Evolutionary conservation across 2,113 vertebrate genomes (phyloP).

Genomic region (Fulmarus glacialis): DNA sequence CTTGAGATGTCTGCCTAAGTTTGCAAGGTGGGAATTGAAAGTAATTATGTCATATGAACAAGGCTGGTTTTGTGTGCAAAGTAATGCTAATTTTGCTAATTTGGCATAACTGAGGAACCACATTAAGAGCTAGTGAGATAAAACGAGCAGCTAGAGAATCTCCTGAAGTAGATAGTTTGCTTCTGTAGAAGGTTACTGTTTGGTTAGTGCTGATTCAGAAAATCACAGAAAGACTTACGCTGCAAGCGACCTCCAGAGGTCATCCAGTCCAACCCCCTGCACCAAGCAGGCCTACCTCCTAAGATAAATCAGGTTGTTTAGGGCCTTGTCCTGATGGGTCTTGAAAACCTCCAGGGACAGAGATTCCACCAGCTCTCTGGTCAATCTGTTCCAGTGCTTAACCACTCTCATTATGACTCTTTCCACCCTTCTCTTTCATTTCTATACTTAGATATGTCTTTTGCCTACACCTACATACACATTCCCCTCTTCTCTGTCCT

Average conservation of each 20-base stretch:
- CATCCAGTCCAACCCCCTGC: not conserved
- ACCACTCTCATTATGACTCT: not conserved
- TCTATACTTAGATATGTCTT: not conserved
- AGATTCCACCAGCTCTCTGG: not conserved
- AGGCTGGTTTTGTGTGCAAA: not conserved
- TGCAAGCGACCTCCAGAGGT: not conserved
- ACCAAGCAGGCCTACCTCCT: not conserved
- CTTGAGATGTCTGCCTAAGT: not conserved
- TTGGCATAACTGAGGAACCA: not conserved
- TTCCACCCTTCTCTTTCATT: rapidly evolving
- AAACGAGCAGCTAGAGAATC: not conserved
- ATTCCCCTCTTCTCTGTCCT: not conserved
- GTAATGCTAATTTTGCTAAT: not conserved
- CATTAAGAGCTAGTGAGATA: not conserved
- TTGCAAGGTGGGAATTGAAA: not conserved
- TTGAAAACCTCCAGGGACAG: not conserved
- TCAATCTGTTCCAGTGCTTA: not conserved
- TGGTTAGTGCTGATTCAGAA: not conserved
- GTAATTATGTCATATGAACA: not conserved
- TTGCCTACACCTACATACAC: not conserved
- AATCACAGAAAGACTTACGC: not conserved
- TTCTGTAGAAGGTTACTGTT: not conserved
- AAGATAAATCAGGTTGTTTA: not conserved
- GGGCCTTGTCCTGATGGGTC: not conserved
- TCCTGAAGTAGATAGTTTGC: not conserved